Evolutionary conservation across 2,797 vertebrate genomes (phyloP), one percentile per base, ranked within the genome.

Genomic region (Sarcophilus harrisii): DNA sequence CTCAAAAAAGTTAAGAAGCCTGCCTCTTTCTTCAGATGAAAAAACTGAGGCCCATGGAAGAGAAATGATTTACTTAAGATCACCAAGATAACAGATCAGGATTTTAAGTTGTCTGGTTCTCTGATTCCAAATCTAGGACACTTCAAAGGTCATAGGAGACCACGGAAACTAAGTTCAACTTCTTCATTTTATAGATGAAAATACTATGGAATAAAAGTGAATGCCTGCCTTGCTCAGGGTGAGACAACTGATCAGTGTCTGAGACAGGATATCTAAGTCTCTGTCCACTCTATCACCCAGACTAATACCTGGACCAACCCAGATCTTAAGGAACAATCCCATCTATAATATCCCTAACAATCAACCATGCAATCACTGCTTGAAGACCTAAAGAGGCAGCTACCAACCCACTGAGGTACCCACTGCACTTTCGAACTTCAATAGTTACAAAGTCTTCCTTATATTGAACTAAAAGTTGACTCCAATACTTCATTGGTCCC

Each of bases 171-270:
- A 87, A 49, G 38, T 81, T 27, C 21, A 27, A 45, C 73, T 45
- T 81, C n/a, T 28, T 28, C 57, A 21, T 93, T 92, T 57, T 90
- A 45, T 90, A 54, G 92, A 54, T 81, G 92, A 93, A 73, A 57
- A 95, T 57, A 73, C 52, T 18, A 8, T 45, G n/a, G 29, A 27
- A 52, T 58, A 62, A 49, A 92, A 92, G 9, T 54, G 5, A 3
- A 60, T 93, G n/a, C 0, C 45, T 93, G 30, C 29, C 2, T 95
- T 49, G 18, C 9, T n/a, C 5, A 27, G n/a, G 60, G 6, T 57
- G 90, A 73, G 38, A 87, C 9, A 45, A 13, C 73, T 87, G 38
- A 38, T 49, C 8, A 87, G 1, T 45, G 38, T 27, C 38, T 87
- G 73, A 45, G 18, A 5, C n/a, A 9, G 18, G 66, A 21, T 21